Evolutionary conservation across 2,113 vertebrate species (phyloP), one percentile per base, ranked within the genome.

Genomic region (Chaetodon trifascialis): DNA sequence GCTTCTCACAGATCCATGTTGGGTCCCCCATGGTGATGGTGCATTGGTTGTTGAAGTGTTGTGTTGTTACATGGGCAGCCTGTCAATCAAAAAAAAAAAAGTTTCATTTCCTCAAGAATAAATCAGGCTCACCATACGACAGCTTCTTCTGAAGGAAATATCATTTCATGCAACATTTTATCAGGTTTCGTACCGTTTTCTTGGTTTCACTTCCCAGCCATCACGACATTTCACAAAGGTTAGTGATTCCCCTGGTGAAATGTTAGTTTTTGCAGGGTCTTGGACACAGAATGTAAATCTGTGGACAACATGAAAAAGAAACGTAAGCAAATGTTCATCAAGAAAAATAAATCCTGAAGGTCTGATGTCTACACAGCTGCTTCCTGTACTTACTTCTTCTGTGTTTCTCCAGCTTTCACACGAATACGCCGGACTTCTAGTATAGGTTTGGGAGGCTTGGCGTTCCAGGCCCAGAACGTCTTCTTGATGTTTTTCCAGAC

Each of bases 321-420:
- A 66, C 4, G 0, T 40, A 51, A 40, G 42, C 75, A 40, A 82
- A 8, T 34, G 8, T 59, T 25, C 5, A 7, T 67, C 10, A 46
- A 67, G 7, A 42, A 47, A 17, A 17, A 52, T 4, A 6, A 34
- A 76, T 12, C 7, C 12, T 3, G 0, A 56, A 62, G 2, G 2
- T 17, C 9, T 8, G 8, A n/a, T 1, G 0, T 21, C 2, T 1
- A 23, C 1, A 5, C 16, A 30, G 59, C 14, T 14, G 12, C n/a
- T 12, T 0, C 6, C 3, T 3, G 0, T 2, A 77, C 96, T 96
- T 91, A 99, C 98, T 97, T 99, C 73, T 91, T 95, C 23, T 99
- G 98, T 0, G 97, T 98, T 71, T 99, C 98, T 54, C 98, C 98
- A 11, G 97, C 96, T 86, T 99, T 99, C 72, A 99, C 94, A 0